These are phyloP conservation scores for Zosterops pallidus DNA, from an alignment of 2,113 vertebrate species.

Conservation along the genomic window DNA sequence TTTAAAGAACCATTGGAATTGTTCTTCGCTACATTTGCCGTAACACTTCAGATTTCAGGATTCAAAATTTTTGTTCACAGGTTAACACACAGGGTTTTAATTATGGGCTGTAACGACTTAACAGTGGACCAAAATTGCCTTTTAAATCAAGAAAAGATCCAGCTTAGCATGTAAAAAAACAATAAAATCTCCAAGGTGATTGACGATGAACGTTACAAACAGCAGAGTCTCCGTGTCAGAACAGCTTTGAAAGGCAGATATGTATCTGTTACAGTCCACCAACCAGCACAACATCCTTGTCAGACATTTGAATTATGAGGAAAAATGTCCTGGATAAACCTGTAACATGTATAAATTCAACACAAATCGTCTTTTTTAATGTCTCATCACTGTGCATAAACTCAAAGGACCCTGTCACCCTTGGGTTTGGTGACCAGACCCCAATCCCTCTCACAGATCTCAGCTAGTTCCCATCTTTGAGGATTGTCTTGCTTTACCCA, in stretches of 20 bases:
- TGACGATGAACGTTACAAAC: background rate
- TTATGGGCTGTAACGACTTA: background rate
- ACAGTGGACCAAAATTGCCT: slow-evolving; percentile 21
- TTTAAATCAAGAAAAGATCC: slow-evolving; percentile 38
- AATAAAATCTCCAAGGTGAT: background rate
- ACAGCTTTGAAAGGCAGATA: background rate
- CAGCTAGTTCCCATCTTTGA: background rate
- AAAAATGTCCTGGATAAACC: background rate
- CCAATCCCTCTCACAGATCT: background rate
- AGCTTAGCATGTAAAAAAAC: background rate
- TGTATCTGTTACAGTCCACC: background rate
- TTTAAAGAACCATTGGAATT: background rate
- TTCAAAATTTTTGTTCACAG: background rate
- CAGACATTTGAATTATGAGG: background rate
- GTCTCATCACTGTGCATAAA: background rate
- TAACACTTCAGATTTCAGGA: background rate
- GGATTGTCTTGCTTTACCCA: background rate
- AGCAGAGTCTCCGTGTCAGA: background rate
- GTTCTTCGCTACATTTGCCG: background rate
- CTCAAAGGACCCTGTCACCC: background rate
- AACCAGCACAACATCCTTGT: background rate
- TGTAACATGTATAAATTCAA: background rate
- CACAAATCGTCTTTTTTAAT: background rate
- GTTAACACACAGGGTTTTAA: background rate
- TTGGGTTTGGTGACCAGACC: background rate